Evolutionary conservation across 2,888 invertebrate genomes (phyloP), one percentile per base, ranked within the genome.

Genomic region (Polyommatus icarus): DNA sequence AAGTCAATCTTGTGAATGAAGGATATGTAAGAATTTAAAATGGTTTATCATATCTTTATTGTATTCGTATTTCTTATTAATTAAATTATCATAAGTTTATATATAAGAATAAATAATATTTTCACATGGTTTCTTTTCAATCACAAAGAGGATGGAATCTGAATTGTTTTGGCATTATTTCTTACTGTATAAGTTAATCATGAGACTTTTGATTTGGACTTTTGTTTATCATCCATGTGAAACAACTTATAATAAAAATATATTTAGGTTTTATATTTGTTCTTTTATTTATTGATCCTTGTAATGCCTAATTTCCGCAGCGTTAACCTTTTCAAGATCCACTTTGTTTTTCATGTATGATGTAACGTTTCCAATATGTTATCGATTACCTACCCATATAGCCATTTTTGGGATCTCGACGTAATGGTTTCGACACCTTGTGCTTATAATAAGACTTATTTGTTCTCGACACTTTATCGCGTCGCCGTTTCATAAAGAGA

Each of bases 131-230:
- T 80, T 83, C 10, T 54, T 82, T 84, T 84, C 83, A 54, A 84
- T 87, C 82, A 84, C 82, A 84, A 77, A 86, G 91, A 91, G 90
- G 91, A 88, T 87, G 84, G 90, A 91, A 92, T 91, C 91, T 92
- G 84, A 86, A 87, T 89, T 83, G 83, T 86, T 83, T 84, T 85
- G 84, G 83, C 84, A 78, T 83, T 83, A 78, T 82, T 82, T 83
- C 82, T 87, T 87, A 84, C 81, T 85, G 87, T 87, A 83, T 82
- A 86, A 79, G 84, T 81, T 85, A 87, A 90, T 91, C 87, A 87
- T 87, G 88, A 86, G 84, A 84, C 82, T 83, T 89, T 87, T 88
- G 85, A 85, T 87, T 88, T 89, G 84, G 86, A 87, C 85, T 86
- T 86, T 87, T 88, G 85, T 76, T 78, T 86, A 87, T 87, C 87